Base-by-base conservation (phyloP, 2,113 vertebrate genomes). In the Panurus biarmicus region DNA sequence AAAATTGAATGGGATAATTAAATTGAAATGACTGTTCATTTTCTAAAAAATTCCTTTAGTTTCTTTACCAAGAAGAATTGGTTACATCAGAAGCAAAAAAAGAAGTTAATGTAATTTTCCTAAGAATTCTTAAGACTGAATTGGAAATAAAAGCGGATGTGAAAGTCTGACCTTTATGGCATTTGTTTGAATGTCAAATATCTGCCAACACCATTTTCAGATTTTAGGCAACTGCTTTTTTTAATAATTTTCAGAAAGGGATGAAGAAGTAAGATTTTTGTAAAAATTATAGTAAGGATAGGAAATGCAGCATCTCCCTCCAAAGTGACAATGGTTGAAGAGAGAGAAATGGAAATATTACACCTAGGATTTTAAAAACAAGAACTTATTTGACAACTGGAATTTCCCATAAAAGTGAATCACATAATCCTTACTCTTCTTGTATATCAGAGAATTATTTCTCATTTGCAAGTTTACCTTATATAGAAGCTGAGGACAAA, bases 171-270 rank as follows among this genome's bases (percentile, higher is more conserved):
- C 81, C 88, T 95, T 91, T 87, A 29, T 66, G 84, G 76, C 64
- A 75, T 93, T 93, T 86, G 56, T 74, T 60, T 86, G 70, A 95
- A 83, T 51, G 82, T 90, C 90, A 92, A 88, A 78, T 88, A 90
- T 85, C 62, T 91, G 62, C 51, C 47, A 89, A 91, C 53, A 64
- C 29, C 35, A 70, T 77, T n/a, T n/a, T n/a, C n/a, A n/a, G n/a
- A n/a, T n/a, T 86, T 58, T 66, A 94, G 64, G 60, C 65, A 92
- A 89, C 64, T 47, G n/a, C n/a, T 91, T 56, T 31, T 96, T 90
- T 64, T 67, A n/a, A 53, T 7, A 65, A 14, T 75, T 91, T 96
- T 77, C 64, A 81, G 23, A 84, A 24, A 64, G 10, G 9, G 19
- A 23, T 60, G 19, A 31, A 71, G 31, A 85, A 70, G 14, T 35